Percentiles rank a stretch among this genome's conserved stretches.
phyloP scores from a whole-genome alignment of 2,797 vertebrate species.

The Oceanodroma leucorhoa region DNA sequence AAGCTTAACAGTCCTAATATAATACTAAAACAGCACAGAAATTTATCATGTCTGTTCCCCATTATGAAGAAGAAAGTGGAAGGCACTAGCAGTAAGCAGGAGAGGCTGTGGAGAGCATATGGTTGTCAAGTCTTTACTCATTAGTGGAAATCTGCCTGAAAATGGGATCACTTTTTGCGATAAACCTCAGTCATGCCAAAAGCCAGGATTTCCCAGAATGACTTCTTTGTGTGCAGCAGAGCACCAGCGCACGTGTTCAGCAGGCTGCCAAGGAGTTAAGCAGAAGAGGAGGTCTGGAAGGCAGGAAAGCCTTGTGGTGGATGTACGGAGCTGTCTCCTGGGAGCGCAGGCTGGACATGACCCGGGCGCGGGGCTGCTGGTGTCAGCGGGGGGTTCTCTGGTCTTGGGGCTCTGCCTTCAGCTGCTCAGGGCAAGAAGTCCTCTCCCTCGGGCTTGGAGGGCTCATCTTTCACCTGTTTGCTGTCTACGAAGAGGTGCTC shows the following conservation, averaged over 20 bases:
- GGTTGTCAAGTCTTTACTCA: constrained; percentile 33
- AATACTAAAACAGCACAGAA: neutral
- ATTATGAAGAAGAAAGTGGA: neutral
- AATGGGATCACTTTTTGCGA: constrained; percentile 23
- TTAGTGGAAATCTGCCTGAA: constrained; percentile 52
- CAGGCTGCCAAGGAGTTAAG: neutral
- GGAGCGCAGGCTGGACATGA: neutral
- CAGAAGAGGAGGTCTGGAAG: neutral
- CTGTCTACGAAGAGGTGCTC: neutral
- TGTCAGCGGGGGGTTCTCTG: fast-evolving
- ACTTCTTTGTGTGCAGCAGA: constrained; percentile 2
- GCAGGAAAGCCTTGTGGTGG: neutral
- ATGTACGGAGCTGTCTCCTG: neutral
- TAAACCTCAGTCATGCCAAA: constrained; percentile 17
- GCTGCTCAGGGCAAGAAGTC: neutral
- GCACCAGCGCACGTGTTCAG: neutral
- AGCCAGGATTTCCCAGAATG: constrained; percentile 40
- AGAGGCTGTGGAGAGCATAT: constrained; percentile 45
- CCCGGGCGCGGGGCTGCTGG: neutral
- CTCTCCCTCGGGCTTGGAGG: neutral
- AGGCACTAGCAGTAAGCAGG: neutral
- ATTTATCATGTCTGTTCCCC: neutral
- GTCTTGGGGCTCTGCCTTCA: neutral
- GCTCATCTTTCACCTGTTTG: neutral
- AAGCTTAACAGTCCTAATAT: neutral